Evolutionary conservation across 2,113 vertebrate genomes (phyloP), one percentile per base, ranked within the genome.

Genomic region (Sitta europaea): DNA sequence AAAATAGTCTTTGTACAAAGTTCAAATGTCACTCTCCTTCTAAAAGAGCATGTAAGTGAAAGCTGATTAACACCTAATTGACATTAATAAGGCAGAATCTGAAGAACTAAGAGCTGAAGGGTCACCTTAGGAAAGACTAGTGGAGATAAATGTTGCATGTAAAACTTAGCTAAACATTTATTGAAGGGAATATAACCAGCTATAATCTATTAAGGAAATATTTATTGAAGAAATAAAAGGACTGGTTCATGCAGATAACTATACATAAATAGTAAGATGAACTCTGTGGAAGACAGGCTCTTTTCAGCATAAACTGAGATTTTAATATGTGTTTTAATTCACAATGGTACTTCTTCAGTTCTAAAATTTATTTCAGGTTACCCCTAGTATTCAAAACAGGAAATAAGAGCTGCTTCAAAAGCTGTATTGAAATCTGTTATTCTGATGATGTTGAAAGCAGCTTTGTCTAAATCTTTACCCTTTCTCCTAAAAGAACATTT

Each of bases 141-240:
- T 51, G 48, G 43, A 84, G 22, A 24, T 58, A 88, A 90, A 90
- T 70, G 59, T 62, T 4, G 1, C 28, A 40, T 28, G 17, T 48
- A 77, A 94, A 93, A 84, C 50, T 83, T 73, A 88, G 35, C 33
- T 73, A 94, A 96, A 84, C 22, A 74, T 88, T 94, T 92, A 77
- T 28, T 4, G 4, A 70, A 62, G 54, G 22, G 47, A 84, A 51
- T 38, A n/a, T 70, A 77, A 79, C 42, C 72, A 88, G 50, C 42
- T 86, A 57, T 47, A 90, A 6, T 71, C 82, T 63, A 33, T 12
- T 31, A 90, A 71, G 59, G 47, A 88, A 93, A 93, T 94, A 82
- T 88, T 95, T 94, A 83, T 45, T 73, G n/a, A 83, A 88, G 78
- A 88, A 79, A 66, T 73, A 92, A 86, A 68, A 88, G 31, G 63